Conservation (phyloP, 1,140 invertebrate species). For the Papilio dardanus region DNA sequence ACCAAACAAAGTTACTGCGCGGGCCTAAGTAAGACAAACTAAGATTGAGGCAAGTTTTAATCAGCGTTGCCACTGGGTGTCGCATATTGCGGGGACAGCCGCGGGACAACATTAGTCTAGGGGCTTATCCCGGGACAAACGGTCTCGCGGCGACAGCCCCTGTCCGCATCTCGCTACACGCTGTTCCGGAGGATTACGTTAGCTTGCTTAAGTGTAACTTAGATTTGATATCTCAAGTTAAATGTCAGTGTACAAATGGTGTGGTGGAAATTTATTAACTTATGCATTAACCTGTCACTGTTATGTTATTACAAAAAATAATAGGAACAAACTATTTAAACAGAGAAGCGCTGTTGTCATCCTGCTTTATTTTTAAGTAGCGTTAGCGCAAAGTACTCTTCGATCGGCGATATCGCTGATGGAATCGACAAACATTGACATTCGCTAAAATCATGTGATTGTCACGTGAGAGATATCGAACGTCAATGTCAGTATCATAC, state of each 20-base stretch:
- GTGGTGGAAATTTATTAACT: not conserved
- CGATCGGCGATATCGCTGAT: too few species aligned
- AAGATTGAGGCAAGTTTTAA: constrained; percentile 13
- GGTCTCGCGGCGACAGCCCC: not conserved
- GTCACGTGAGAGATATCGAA: too few species aligned
- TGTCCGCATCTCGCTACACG: not conserved
- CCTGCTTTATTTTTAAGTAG: too few species aligned
- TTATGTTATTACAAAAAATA: not conserved
- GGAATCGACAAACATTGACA: too few species aligned
- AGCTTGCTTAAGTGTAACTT: constrained; percentile 13
- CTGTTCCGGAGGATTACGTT: not conserved
- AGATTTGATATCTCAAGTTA: not conserved
- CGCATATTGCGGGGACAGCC: constrained; percentile 11
- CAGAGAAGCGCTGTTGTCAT: too few species aligned
- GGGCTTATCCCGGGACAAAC: constrained; percentile 16
- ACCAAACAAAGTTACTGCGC: constrained; percentile 6
- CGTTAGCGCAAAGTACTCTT: too few species aligned
- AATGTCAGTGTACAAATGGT: not conserved
- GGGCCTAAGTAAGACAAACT: constrained; percentile 32
- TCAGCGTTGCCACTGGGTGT: constrained; percentile 14
- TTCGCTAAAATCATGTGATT: too few species aligned
- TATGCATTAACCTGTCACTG: not conserved
- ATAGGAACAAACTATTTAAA: not conserved
- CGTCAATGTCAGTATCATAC: too few species aligned
- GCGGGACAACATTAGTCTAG: constrained; percentile 30